These are phyloP conservation scores for Chloebia gouldiae DNA, from an alignment of 2,113 vertebrate genomes.

Conservation along the genomic window DNA sequence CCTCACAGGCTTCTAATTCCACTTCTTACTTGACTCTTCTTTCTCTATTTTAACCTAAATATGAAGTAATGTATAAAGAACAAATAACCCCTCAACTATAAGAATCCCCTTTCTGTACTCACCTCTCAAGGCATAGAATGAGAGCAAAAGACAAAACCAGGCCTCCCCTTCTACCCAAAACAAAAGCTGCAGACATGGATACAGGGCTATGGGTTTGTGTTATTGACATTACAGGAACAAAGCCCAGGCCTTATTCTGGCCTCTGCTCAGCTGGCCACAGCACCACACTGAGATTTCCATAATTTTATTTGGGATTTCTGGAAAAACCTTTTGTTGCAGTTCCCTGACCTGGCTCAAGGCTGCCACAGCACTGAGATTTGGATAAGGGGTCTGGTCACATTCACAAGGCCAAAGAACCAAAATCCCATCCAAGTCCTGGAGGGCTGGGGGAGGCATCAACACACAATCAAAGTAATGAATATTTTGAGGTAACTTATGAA, in stretches of 20 bases:
- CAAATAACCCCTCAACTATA: background rate
- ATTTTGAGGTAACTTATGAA: background rate
- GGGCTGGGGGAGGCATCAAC: background rate
- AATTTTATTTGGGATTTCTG: background rate
- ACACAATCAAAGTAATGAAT: background rate
- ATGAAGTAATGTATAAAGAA: background rate
- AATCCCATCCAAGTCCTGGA: background rate
- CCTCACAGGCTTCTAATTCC: background rate
- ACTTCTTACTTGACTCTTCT: background rate
- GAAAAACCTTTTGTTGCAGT: background rate
- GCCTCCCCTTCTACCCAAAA: background rate
- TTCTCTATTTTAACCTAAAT: background rate
- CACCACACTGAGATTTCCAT: background rate
- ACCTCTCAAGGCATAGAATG: background rate
- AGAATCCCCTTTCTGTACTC: background rate
- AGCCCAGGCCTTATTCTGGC: background rate
- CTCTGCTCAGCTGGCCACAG: background rate
- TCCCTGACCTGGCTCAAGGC: background rate
- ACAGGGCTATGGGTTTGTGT: background rate
- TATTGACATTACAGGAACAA: background rate
- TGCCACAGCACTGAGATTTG: background rate
- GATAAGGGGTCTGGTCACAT: background rate
- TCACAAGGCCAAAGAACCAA: background rate
- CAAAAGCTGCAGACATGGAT: background rate
- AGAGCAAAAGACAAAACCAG: background rate